Base-by-base conservation (phyloP, 1,140 invertebrate species). In the Listronotus oregonensis region DNA sequence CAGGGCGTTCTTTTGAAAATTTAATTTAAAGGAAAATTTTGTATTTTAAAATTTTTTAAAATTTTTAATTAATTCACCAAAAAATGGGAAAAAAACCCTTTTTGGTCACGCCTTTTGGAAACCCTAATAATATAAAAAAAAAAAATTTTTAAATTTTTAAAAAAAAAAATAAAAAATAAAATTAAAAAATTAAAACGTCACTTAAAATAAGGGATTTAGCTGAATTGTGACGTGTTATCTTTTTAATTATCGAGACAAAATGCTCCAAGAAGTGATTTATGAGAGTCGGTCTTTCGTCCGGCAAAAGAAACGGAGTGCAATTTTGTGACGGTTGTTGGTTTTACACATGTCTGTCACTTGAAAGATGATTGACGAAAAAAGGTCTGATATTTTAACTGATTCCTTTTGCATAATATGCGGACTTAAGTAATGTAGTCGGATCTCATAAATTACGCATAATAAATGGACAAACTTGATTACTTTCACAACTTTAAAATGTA, bases 171-270 rank as follows among this genome's bases (percentile, higher is more conserved):
- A n/a, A n/a, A n/a, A n/a, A n/a, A n/a, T n/a, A n/a, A n/a, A n/a
- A n/a, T n/a, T n/a, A n/a, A n/a, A n/a, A n/a, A 34, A 57, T 57
- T 57, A 40, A 57, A 44, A 57, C 18, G 55, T 57, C 55, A 57
- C 18, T 57, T 44, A 57, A 57, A 57, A 57, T 57, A 18, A 44
- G 55, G 40, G 39, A 27, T 18, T 54, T 55, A 32, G 14, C 52
- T 34, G 52, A 12, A 39, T 40, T 40, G 52, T 55, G 52, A 55
- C 32, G 52, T 42, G 52, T 42, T 57, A 57, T 57, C 55, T 57
- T 57, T 57, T 57, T 57, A 57, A 57, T 57, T 57, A 57, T 57
- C 55, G 18, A 57, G 55, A 57, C 55, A 57, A 57, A 57, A 57
- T 39, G 40, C 27, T 57, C 42, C 11, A 18, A 14, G 11, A n/a